Conservation (phyloP, 2,797 vertebrate species). For the Tragopan temminckii region DNA sequence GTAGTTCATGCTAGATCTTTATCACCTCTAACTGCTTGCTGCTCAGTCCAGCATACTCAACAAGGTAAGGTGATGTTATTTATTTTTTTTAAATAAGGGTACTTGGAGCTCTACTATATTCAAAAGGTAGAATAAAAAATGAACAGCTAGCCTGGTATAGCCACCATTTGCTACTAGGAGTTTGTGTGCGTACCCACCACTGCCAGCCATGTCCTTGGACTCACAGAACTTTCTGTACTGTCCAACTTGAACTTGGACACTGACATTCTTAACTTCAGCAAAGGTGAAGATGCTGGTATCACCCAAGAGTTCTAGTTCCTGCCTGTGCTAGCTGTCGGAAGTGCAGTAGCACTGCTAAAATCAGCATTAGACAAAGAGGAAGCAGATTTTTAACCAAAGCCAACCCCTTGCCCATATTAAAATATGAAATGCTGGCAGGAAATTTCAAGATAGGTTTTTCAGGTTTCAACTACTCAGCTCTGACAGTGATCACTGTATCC, state of each 20-base stretch:
- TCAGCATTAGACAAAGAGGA: not conserved
- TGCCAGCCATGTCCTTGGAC: not conserved
- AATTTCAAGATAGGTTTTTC: not conserved
- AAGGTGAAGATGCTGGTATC: not conserved
- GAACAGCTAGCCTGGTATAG: not conserved
- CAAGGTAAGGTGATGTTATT: not conserved
- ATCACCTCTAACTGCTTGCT: not conserved
- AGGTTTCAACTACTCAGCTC: not conserved
- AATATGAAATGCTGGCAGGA: not conserved
- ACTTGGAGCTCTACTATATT: not conserved
- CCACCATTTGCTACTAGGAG: not conserved
- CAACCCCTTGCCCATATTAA: not conserved
- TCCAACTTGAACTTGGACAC: not conserved
- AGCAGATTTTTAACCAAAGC: not conserved
- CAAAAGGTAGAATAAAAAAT: not conserved
- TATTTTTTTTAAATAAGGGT: not conserved
- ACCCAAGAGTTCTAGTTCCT: not conserved
- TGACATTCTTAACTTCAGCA: not conserved
- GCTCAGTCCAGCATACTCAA: not conserved
- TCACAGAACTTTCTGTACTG: not conserved
- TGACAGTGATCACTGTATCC: not conserved
- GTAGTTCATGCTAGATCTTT: not conserved
- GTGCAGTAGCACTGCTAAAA: not conserved
- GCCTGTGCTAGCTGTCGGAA: not conserved
- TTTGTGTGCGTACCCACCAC: not conserved